Conservation (phyloP, 2,797 vertebrate species). For the Siniperca scherzeri region DNA sequence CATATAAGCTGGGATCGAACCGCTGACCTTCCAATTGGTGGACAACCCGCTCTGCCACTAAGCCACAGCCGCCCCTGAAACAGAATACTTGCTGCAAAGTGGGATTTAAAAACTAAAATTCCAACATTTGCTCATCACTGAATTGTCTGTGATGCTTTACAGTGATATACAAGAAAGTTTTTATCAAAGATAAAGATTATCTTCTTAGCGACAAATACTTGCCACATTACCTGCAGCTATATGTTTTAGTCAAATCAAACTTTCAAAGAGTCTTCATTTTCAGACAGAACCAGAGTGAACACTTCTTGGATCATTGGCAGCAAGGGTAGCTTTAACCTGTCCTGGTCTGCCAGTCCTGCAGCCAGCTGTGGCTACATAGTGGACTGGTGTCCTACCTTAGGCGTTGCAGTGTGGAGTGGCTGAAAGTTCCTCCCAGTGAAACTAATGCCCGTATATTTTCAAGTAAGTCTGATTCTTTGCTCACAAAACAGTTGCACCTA, state of each 20-base stretch:
- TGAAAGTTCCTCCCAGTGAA: constrained; percentile 60
- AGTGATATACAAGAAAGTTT: not conserved
- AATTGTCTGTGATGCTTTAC: not conserved
- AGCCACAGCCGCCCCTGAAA: no score
- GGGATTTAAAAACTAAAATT: not conserved
- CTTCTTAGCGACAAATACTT: not conserved
- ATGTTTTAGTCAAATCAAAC: not conserved
- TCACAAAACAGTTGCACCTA: not conserved
- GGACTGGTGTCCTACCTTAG: constrained; percentile 76
- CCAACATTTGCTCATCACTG: not conserved
- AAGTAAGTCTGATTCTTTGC: constrained; percentile 54
- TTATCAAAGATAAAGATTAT: no score
- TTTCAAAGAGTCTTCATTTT: constrained; percentile 13
- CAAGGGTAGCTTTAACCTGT: constrained; percentile 64
- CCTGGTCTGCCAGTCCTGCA: constrained; percentile 62
- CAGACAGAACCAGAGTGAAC: constrained; percentile 39
- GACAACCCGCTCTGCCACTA: no score
- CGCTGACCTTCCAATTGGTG: no score
- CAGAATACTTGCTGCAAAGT: not conserved
- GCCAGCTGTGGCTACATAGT: constrained; percentile 83
- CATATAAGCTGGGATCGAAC: no score
- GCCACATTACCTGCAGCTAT: not conserved
- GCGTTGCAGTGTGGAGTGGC: constrained; percentile 66
- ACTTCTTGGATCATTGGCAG: constrained; percentile 33
- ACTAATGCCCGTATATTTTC: constrained; percentile 58